A percentile compares a stretch with the other conserved stretches of the same genome.
Conservation (phyloP, 2,797 vertebrate species). For the Valencia hispanica region DNA sequence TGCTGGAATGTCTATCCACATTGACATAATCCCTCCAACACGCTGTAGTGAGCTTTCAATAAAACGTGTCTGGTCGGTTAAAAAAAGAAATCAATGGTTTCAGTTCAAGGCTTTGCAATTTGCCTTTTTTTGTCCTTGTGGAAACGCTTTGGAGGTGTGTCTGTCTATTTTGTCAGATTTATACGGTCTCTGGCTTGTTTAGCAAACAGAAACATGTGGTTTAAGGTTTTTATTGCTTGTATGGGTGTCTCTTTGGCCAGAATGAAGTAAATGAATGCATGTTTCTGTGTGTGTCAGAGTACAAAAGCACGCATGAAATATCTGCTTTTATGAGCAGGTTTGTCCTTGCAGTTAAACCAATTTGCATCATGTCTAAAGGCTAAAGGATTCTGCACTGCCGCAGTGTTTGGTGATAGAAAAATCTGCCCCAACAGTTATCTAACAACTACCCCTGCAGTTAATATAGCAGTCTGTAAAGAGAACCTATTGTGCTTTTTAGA, state of each 20-base stretch:
- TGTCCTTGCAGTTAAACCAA: conserved; percentile 58
- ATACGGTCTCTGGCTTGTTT: conserved; percentile 52
- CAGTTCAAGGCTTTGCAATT: conserved; percentile 4
- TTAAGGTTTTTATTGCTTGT: conserved; percentile 46
- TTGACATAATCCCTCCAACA: conserved; percentile 27
- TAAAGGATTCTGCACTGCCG: conserved; percentile 23
- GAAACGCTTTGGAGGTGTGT: conserved; percentile 17
- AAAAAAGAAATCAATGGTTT: conserved; percentile 27
- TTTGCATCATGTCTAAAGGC: conserved; percentile 34
- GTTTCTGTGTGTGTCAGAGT: conserved; percentile 21
- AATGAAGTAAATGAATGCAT: conserved; percentile 30
- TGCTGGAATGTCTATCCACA: conserved; percentile 28
- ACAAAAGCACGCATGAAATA: conserved; percentile 29
- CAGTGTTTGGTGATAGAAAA: conserved; percentile 54
- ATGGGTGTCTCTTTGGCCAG: conserved; percentile 33
- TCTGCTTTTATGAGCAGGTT: conserved; percentile 51
- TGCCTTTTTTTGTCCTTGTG: conserved; percentile 34
- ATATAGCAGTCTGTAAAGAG: conserved; percentile 56
- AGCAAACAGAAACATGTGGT: conserved; percentile 52
- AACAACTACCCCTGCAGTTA: conserved; percentile 59
- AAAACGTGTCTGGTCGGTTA: not conserved
- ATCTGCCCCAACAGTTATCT: conserved; percentile 60
- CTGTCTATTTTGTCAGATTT: conserved; percentile 35
- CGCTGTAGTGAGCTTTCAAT: conserved; percentile 29
- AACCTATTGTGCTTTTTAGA: conserved; percentile 49